Percentiles rank a stretch among this genome's conserved stretches.
These are phyloP conservation scores for Danio aesculapii DNA, from an alignment of 2,797 vertebrate genomes.

Conservation along the genomic window DNA sequence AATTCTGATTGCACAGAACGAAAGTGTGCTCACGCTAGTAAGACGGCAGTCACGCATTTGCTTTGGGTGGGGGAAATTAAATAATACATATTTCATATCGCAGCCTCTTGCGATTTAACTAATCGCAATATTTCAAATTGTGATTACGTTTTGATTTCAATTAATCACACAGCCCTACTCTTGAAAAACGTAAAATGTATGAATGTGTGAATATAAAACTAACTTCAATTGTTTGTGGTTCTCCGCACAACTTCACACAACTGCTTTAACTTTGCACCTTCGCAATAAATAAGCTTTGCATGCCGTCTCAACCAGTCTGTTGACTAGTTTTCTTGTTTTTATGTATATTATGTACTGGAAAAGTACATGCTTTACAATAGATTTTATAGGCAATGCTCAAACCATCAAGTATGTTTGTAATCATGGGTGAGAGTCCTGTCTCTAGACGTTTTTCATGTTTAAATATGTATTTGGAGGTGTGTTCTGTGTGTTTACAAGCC, in stretches of 20 bases:
- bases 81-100: too few species aligned
- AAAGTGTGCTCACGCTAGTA: too few species aligned
- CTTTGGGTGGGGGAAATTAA: too few species aligned
- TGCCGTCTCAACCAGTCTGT: not conserved
- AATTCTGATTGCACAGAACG: too few species aligned
- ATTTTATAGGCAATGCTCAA: not conserved
- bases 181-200: too few species aligned
- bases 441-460: not conserved
- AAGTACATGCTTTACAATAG: not conserved
- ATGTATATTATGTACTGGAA: not conserved
- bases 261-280: not conserved
- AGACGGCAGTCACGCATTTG: too few species aligned
- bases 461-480: conserved; percentile 2
- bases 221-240: too few species aligned
- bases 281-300: not conserved
- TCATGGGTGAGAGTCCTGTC: not conserved
- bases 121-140: too few species aligned
- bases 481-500: conserved; percentile 27
- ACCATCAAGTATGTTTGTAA: not conserved
- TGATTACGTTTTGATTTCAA: too few species aligned
- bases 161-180: too few species aligned
- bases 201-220: too few species aligned
- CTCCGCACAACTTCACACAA: not conserved
- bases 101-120: too few species aligned
- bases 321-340: not conserved